Percentiles rank a stretch among this genome's conserved stretches.
These are phyloP conservation scores for Sebastes reedi DNA, from an alignment of 2,797 vertebrate genomes.

Conservation along the genomic window DNA sequence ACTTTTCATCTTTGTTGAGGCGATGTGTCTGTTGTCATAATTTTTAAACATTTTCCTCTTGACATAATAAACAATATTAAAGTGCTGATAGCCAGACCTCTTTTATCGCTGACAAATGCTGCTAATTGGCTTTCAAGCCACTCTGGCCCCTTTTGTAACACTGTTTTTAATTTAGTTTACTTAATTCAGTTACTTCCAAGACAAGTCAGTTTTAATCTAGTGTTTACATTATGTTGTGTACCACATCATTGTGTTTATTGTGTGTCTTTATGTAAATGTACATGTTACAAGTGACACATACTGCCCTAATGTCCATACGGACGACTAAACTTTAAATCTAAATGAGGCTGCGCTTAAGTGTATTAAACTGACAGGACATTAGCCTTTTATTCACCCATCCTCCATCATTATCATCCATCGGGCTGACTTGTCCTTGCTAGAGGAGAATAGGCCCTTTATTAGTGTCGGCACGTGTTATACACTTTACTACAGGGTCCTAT, in stretches of 20 bases:
- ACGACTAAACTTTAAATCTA: neutral
- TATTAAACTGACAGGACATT: slow-evolving; percentile 38
- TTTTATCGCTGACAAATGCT: neutral
- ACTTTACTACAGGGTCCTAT: slow-evolving; percentile 41
- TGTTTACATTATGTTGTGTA: neutral
- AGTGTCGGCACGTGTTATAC: slow-evolving; percentile 22
- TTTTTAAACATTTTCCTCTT: neutral
- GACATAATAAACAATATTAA: neutral
- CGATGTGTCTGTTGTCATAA: neutral
- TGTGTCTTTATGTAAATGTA: neutral
- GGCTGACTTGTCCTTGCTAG: slow-evolving; percentile 53
- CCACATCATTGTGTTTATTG: neutral
- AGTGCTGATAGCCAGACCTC: neutral
- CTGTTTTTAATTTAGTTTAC: neutral
- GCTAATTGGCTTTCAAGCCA: neutral
- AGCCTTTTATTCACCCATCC: slow-evolving; percentile 29
- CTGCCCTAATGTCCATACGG: neutral
- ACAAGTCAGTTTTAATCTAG: neutral
- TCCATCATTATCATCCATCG: slow-evolving; percentile 41
- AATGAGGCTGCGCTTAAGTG: slow-evolving; percentile 24
- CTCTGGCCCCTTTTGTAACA: neutral
- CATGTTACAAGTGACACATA: neutral
- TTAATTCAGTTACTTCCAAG: neutral
- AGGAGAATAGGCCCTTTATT: slow-evolving; percentile 36
- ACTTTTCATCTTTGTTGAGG: neutral